Evolutionary conservation across 1,140 invertebrate species (phyloP).

Genomic region (Dendroctonus valens): DNA sequence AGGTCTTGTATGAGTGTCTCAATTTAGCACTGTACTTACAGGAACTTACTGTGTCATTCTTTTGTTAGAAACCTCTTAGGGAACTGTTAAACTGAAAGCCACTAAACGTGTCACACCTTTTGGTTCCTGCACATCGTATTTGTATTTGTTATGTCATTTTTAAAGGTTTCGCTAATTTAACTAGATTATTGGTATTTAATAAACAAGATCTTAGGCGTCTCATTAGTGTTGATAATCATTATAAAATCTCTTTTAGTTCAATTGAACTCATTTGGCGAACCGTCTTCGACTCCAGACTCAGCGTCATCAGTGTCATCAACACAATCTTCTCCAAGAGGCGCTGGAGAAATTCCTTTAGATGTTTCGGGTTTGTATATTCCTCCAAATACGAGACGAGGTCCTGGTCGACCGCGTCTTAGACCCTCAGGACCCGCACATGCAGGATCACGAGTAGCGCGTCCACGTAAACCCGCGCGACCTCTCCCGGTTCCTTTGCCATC

Average conservation of each 20-base stretch:
- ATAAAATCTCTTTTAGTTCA: slow-evolving; percentile 15
- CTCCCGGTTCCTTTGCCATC: slow-evolving; percentile 58
- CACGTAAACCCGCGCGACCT: slow-evolving; percentile 59
- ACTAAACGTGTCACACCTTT: too few relatives aligned
- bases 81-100: too few relatives aligned
- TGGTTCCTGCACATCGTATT: too few relatives aligned
- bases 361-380: slow-evolving; percentile 2
- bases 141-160: too few relatives aligned
- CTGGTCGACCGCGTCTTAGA: slow-evolving; percentile 71
- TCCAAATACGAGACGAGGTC: slow-evolving; percentile 58
- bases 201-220: too few relatives aligned
- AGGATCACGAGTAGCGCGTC: slow-evolving; percentile 55
- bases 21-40: too few relatives aligned
- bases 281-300: slow-evolving; percentile 27
- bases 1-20: too few relatives aligned
- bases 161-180: too few relatives aligned
- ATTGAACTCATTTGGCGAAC: slow-evolving; percentile 26
- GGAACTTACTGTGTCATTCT: too few relatives aligned
- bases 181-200: too few relatives aligned
- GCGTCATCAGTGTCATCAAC: slow-evolving; percentile 35
- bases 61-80: too few relatives aligned
- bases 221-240: background rate
- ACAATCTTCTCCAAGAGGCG: slow-evolving; percentile 34
- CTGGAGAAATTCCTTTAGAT: slow-evolving; percentile 22
- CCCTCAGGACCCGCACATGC: slow-evolving; percentile 63